Conservation (phyloP, 2,113 vertebrate species). For the Microtus montanus region DNA sequence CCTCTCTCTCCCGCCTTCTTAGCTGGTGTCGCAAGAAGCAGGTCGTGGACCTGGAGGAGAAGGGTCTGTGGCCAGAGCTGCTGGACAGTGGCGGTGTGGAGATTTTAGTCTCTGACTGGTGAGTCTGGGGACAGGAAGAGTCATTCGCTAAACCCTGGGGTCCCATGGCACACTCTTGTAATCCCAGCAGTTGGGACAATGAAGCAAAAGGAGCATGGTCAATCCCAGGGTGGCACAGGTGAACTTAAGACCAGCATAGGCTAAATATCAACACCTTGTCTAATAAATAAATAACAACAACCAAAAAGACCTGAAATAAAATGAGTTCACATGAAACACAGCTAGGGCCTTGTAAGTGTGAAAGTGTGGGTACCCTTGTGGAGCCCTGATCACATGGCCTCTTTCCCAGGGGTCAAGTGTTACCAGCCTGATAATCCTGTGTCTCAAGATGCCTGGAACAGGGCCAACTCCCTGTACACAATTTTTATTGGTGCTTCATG, state of each 20-base stretch:
- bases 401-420: too few species aligned
- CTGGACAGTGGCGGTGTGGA: conserved; percentile 68
- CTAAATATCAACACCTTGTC: not conserved
- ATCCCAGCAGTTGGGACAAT: not conserved
- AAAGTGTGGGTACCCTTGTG: not conserved
- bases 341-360: not conserved
- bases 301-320: not conserved
- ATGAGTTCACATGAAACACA: not conserved
- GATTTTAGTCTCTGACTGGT: conserved; percentile 75
- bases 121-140: not conserved
- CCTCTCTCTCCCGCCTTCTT: not conserved
- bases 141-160: not conserved
- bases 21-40: conserved; percentile 73
- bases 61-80: conserved; percentile 75
- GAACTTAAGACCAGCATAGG: not conserved
- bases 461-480: not conserved
- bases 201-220: not conserved
- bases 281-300: not conserved
- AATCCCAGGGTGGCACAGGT: not conserved
- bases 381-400: not conserved
- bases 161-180: not conserved
- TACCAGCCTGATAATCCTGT: too few species aligned
- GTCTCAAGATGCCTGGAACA: not conserved
- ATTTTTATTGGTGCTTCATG: not conserved
- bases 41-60: conserved; percentile 63